Percentiles rank a stretch among this genome's conserved stretches.
phyloP scores from a whole-genome alignment of 2,797 vertebrate genomes.

The Cryptoprocta ferox region DNA sequence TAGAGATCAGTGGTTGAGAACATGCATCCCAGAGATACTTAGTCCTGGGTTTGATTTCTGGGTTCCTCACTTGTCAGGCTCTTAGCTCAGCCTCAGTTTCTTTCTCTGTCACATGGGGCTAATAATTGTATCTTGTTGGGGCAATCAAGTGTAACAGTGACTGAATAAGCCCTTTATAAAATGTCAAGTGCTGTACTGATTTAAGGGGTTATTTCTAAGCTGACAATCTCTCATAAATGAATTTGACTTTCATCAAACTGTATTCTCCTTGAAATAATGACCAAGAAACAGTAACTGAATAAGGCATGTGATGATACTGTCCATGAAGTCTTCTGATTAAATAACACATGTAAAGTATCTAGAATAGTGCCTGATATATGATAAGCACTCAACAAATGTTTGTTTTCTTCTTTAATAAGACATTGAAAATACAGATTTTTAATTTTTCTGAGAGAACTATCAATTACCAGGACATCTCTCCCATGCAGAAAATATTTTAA shows the following conservation, averaged over 20 bases:
- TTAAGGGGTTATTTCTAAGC: slow-evolving; percentile 28
- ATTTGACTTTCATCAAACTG: slow-evolving; percentile 31
- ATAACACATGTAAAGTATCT: background rate
- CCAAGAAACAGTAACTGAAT: background rate
- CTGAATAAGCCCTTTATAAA: background rate
- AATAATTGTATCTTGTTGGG: background rate
- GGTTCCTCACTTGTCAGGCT: background rate
- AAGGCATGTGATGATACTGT: background rate
- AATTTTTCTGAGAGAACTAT: background rate
- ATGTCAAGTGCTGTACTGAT: background rate
- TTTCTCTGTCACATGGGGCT: background rate
- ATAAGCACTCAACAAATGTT: background rate
- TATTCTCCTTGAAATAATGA: slow-evolving; percentile 24
- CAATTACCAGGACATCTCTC: background rate
- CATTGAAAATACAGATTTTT: background rate
- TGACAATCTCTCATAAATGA: background rate
- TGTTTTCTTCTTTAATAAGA: slow-evolving; percentile 7
- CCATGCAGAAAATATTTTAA: background rate
- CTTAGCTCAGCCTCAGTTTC: background rate
- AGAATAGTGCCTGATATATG: background rate
- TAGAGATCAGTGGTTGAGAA: background rate
- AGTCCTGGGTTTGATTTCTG: background rate
- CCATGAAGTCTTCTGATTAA: background rate
- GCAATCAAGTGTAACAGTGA: background rate
- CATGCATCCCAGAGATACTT: background rate